These are phyloP conservation scores for Oryctolagus cuniculus DNA, from an alignment of 2,113 vertebrate genomes.

Conservation along the genomic window mOryCun1.1 NC_091445.1:56176501-56177000, in stretches of 20 bases:
- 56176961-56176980: background rate
- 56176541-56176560: background rate
- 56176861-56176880: background rate
- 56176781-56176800: background rate
- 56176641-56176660: background rate
- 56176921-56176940: background rate
- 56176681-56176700: background rate
- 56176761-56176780: background rate
- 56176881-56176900: background rate
- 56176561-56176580: background rate
- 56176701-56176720: background rate
- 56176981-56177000: background rate
- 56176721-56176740: background rate
- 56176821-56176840: background rate
- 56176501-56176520: background rate
- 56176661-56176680: background rate
- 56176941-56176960: background rate
- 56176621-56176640: background rate
- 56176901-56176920: background rate
- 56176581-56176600: background rate
- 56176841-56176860: background rate
- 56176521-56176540: background rate
- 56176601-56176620: background rate
- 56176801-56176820: background rate
- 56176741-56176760: background rate